Base-by-base conservation (phyloP, 2,113 vertebrate genomes). In the Phyllostomus discolor region DNA sequence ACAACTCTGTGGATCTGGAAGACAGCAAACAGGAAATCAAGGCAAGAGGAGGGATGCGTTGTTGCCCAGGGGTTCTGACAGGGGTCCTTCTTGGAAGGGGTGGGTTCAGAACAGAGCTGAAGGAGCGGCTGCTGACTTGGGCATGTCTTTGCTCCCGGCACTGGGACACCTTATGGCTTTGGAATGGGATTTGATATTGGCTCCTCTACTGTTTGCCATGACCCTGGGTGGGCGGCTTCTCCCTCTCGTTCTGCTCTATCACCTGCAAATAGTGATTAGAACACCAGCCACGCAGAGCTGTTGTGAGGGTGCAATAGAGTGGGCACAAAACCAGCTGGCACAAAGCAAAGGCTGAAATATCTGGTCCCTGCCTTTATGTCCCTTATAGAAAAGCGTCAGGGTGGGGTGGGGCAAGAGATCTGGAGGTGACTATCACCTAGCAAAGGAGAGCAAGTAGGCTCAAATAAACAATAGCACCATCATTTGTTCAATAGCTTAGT, bases 1-100 rank as follows among this genome's bases (percentile, higher is more conserved):
- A 98, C 76, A 98, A 98, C 82, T 98, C 91, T 31, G 98, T 99
- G 73, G 97, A 99, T 78, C 83, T 98, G 0, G 85, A 43, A 0
- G 95, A 98, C 2, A 20, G 88, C 52, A 73, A 3, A 10, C 10
- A 59, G 46, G 2, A 88, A 31, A n/a, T 38, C 3, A 52, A 97
- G 91, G 98, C 96, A 94, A 98, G 97, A 24, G 11, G 50, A 22
- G 26, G 46, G 38, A 20, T 57, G 35, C 26, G 67, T n/a, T 75
- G 66, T 62, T 59, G 20, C 19, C 35, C 8, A 20, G 88, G 48
- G 62, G 28, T 69, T 90, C 70, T 76, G 90, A 78, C 43, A 35
- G 35, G 54, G 73, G 46, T 62, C 4, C 41, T 46, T 90, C 70
- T 88, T 66, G 72, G 54, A 79, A 66, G 41, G 70, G 10, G 7